Evolutionary conservation across 1,140 invertebrate species (phyloP).

Genomic region (Daktulosphaira vitifoliae): DNA sequence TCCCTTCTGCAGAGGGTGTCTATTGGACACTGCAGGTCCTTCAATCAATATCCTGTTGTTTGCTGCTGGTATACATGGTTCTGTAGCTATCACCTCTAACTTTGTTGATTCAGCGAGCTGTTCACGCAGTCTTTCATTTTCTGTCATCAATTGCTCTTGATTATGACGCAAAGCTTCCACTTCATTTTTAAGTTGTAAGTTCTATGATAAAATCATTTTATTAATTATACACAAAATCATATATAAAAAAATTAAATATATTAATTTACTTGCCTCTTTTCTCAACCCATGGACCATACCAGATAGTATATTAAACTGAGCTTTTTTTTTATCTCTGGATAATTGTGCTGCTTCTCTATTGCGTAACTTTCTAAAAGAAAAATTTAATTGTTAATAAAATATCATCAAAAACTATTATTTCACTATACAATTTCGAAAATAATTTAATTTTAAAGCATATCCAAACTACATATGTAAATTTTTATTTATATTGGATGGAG

Average conservation of each 20-base stretch:
- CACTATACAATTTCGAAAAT: no score
- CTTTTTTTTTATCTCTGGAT: slow-evolving; percentile 27
- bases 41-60: slow-evolving; percentile 20
- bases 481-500: no score
- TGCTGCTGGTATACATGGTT: slow-evolving; percentile 1
- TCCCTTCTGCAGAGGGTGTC: slow-evolving; percentile 32
- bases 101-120: slow-evolving; percentile 12
- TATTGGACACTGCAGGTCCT: slow-evolving; percentile 28
- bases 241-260: no score
- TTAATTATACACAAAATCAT: no score
- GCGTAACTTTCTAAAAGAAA: slow-evolving; percentile 14
- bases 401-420: no score
- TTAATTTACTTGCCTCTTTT: slow-evolving; percentile 11
- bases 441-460: no score
- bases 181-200: slow-evolving; percentile 19
- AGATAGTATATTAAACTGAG: slow-evolving; percentile 19
- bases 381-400: no score
- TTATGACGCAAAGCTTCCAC: slow-evolving; percentile 1
- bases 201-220: background rate
- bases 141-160: slow-evolving; percentile 9
- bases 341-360: slow-evolving; percentile 31
- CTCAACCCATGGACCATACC: slow-evolving; percentile 25
- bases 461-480: no score
- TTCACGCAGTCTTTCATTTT: slow-evolving; percentile 28
- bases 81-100: background rate